Evolutionary conservation across 2,113 vertebrate genomes (phyloP).

Genomic region (Rhodinocichla rosea): DNA sequence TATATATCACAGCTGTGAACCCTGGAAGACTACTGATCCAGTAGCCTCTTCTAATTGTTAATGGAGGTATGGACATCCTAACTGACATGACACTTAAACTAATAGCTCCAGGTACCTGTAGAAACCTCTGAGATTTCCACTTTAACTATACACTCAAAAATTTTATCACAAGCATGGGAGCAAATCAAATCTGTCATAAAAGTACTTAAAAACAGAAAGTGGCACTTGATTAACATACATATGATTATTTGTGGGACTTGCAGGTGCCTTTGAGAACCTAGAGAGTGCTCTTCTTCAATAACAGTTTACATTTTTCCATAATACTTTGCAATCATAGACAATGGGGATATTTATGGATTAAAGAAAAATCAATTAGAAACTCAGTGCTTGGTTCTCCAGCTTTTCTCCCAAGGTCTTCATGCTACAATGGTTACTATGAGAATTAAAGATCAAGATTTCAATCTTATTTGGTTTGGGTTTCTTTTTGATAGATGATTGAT

Average conservation of each 20-base stretch:
- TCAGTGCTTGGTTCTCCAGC: not conserved
- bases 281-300: not conserved
- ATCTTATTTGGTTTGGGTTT: not conserved
- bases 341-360: not conserved
- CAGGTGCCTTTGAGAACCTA: not conserved
- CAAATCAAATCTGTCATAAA: not conserved
- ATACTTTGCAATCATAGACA: not conserved
- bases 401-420: not conserved
- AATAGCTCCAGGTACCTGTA: not conserved
- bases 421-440: not conserved
- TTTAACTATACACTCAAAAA: not conserved
- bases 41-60: not conserved
- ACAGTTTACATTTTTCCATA: not conserved
- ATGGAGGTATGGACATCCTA: not conserved
- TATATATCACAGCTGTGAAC: not conserved
- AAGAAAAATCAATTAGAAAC: slow-evolving; percentile 26
- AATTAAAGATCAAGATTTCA: slow-evolving; percentile 17
- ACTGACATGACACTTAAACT: not conserved
- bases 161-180: not conserved
- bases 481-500: not conserved
- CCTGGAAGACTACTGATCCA: not conserved
- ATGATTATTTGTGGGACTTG: not conserved
- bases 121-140: not conserved
- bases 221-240: not conserved
- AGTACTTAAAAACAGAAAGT: not conserved